Evolutionary conservation across 2,113 vertebrate genomes (phyloP).

Genomic region (Nyctereutes procyonoides): DNA sequence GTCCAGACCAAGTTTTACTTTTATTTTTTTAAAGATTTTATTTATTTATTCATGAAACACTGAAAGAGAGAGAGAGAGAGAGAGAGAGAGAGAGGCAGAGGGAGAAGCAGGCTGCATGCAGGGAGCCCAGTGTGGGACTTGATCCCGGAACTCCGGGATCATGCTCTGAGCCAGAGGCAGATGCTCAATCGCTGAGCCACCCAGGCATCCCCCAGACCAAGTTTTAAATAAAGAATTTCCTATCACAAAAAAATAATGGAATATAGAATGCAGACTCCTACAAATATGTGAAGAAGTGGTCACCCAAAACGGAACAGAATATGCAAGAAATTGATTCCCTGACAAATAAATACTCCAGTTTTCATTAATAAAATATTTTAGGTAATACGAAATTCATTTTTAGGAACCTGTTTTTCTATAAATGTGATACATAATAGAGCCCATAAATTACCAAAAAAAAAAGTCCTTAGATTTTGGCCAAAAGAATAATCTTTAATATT

Average conservation of each 20-base stretch:
- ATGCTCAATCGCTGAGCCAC: no score
- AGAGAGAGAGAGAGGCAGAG: no score
- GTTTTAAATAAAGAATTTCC: not conserved
- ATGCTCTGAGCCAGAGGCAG: no score
- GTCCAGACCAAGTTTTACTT: not conserved
- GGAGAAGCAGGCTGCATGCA: no score
- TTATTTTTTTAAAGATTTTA: no score
- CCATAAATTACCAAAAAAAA: not conserved
- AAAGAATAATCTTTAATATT: slow-evolving; percentile 10
- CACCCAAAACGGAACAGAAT: not conserved
- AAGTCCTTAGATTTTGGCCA: not conserved
- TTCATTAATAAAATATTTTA: not conserved
- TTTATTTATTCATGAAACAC: no score
- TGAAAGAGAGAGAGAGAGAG: no score
- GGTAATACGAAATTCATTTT: not conserved
- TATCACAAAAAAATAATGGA: not conserved
- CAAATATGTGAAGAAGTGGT: not conserved
- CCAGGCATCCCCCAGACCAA: not conserved
- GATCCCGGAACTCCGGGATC: no score
- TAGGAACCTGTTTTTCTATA: not conserved
- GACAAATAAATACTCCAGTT: not conserved
- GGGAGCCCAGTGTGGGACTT: no score
- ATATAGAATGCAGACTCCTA: not conserved
- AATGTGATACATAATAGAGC: not conserved
- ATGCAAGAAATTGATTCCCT: not conserved